Evolutionary conservation across 2,888 invertebrate species (phyloP).

Genomic region (Resseliella maxima): DNA sequence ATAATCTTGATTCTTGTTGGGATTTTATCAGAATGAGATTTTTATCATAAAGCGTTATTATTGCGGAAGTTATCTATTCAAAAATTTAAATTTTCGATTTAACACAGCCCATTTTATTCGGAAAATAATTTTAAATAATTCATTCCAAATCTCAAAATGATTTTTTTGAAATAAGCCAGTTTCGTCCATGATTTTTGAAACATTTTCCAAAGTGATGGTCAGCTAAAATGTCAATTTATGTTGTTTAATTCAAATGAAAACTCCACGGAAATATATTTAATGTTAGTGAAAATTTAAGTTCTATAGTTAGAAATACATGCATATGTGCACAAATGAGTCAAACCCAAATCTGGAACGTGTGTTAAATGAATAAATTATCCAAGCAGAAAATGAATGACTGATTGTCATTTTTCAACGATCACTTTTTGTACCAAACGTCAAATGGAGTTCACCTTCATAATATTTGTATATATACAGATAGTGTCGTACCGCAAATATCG

Average conservation of each 20-base stretch:
- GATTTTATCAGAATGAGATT: too few species aligned
- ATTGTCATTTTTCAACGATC: neutral
- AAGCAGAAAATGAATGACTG: neutral
- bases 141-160: neutral
- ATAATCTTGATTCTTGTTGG: too few species aligned
- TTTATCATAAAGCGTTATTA: too few species aligned
- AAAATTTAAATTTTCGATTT: too few species aligned
- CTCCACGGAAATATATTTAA: too few species aligned
- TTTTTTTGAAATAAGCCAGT: neutral
- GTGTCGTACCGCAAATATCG: slow-evolving; percentile 17
- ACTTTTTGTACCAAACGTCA: slow-evolving; percentile 25
- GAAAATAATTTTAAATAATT: neutral
- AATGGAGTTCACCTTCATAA: neutral
- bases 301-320: too few species aligned
- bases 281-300: too few species aligned
- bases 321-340: neutral
- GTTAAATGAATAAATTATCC: neutral
- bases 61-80: too few species aligned
- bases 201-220: neutral
- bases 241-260: too few species aligned
- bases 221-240: neutral
- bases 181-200: neutral
- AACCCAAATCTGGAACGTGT: neutral
- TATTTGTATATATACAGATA: slow-evolving; percentile 7
- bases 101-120: too few species aligned